Percentiles rank a stretch among this genome's conserved stretches.
These are phyloP conservation scores for Magallana gigas DNA, from an alignment of 1,140 invertebrate species.

Conservation along the genomic window DNA sequence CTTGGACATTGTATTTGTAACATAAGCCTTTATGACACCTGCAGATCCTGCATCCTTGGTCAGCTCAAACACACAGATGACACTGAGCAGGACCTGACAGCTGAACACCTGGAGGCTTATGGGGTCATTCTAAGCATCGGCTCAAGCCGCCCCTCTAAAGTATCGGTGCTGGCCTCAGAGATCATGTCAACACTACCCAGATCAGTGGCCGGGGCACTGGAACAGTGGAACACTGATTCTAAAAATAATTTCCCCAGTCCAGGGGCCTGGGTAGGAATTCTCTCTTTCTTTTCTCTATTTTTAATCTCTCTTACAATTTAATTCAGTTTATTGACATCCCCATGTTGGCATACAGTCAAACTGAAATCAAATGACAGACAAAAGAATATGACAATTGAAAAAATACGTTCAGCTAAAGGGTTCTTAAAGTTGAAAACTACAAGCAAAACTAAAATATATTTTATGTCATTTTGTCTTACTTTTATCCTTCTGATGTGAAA, in stretches of 20 bases:
- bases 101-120: conserved; percentile 78
- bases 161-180: conserved; percentile 81
- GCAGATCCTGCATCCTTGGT: conserved; percentile 80
- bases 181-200: conserved; percentile 83
- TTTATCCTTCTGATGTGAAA: neutral
- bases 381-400: too few species aligned
- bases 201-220: conserved; percentile 82
- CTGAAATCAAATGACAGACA: too few species aligned
- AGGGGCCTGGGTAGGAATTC: conserved; percentile 77
- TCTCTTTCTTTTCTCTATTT: too few species aligned
- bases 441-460: too few species aligned
- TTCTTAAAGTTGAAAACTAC: too few species aligned
- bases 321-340: too few species aligned
- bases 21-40: neutral
- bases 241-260: conserved; percentile 81
- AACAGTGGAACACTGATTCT: conserved; percentile 83
- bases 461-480: neutral
- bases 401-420: too few species aligned
- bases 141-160: conserved; percentile 81
- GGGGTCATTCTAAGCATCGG: conserved; percentile 83
- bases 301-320: too few species aligned
- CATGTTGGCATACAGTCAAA: too few species aligned
- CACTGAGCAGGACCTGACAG: conserved; percentile 59
- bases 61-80: conserved; percentile 76
- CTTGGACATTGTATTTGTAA: too few species aligned